These are phyloP conservation scores for Trichechus manatus DNA, from an alignment of 2,113 vertebrate species.

Conservation along the genomic window DNA sequence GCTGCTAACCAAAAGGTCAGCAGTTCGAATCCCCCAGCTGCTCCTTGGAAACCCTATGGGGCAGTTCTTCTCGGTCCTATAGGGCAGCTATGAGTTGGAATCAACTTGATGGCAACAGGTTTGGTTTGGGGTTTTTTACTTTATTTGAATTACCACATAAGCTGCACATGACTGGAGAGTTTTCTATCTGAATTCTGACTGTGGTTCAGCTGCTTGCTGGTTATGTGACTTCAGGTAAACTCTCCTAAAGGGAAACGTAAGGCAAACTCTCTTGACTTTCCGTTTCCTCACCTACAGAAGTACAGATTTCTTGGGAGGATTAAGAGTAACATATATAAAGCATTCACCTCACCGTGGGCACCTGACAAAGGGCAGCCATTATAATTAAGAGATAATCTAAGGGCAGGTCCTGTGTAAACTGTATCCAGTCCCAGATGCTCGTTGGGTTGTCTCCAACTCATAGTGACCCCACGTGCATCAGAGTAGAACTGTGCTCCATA, in stretches of 20 bases:
- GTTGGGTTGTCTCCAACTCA: neutral
- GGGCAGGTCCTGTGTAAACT: neutral
- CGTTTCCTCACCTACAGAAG: neutral
- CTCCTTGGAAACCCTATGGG: too few relatives aligned
- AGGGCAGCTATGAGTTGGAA: too few relatives aligned
- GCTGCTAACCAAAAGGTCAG: too few relatives aligned
- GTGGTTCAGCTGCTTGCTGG: neutral
- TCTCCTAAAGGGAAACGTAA: neutral
- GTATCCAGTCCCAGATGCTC: neutral
- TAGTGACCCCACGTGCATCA: neutral
- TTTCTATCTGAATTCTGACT: neutral
- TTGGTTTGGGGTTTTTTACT: too few relatives aligned
- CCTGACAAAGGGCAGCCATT: neutral
- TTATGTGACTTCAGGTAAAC: neutral
- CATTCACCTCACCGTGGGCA: neutral
- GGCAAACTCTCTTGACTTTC: neutral
- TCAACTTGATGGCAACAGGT: too few relatives aligned
- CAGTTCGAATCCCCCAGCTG: too few relatives aligned
- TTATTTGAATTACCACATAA: neutral
- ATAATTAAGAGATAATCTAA: neutral
- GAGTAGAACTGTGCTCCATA: neutral
- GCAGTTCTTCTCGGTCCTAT: too few relatives aligned
- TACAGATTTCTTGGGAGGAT: neutral
- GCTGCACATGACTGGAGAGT: neutral
- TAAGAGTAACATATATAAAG: neutral